Evolutionary conservation across 2,113 vertebrate genomes (phyloP), one percentile per base, ranked within the genome.

Genomic region (Pelmatolapia mariae): DNA sequence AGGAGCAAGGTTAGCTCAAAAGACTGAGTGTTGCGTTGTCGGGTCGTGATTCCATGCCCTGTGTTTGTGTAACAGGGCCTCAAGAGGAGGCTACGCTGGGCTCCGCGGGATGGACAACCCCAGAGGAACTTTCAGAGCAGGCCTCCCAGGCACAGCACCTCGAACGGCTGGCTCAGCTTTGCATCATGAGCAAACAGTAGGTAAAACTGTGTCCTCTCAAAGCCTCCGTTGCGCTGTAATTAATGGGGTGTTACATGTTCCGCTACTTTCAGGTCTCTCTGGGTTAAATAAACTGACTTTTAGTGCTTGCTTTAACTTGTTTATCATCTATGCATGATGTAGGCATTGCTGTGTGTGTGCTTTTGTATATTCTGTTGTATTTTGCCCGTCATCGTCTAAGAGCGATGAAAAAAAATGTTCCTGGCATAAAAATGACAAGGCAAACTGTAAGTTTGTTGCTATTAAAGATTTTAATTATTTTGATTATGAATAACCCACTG

Each of bases 161-260:
- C 83, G 97, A 98, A 90, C 94, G 95, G 81, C 95, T 97, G 95
- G 96, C 95, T 79, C 89, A 93, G 2, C 94, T 97, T 86, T 97
- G 96, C 96, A 96, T 95, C 95, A 71, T 96, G 95, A 97, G 95
- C 94, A 97, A 97, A 96, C 97, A 97, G 98, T 98, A 98, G 0
- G 97, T 95, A 81, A 92, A 93, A 90, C 66, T 81, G 82, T 90
- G 84, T 87, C 78, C 68, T 78, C 83, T 66, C 80, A 81, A 56
- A 81, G 63, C 79, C 33, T 81, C 66, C 52, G 38, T 36, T 82
- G 43, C 13, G 10, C 22, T 31, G 31, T 53, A 71, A 56, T 90
- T 80, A 89, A 86, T 89, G 83, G 22, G 33, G 12, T 31, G 19
- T 40, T 31, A 31, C 73, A 52, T 85, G 84, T 54, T 83, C n/a